Conservation (phyloP, 1,140 invertebrate genomes). For the Eurosta solidaginis region DNA sequence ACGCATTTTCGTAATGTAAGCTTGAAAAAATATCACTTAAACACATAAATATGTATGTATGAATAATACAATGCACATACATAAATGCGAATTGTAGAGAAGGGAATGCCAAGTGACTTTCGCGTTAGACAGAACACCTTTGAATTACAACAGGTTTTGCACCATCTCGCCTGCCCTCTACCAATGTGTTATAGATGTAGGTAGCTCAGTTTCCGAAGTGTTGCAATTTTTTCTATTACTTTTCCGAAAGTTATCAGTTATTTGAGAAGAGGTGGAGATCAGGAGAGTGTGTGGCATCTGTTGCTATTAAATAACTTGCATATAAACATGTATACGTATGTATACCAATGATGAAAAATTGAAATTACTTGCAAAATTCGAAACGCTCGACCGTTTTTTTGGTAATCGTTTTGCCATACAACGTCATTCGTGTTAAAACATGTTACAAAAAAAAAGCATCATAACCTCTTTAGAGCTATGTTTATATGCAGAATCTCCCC, state of each 20-base stretch:
- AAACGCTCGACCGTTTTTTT: too few species aligned
- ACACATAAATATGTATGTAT: too few species aligned
- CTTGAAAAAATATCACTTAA: constrained; percentile 48
- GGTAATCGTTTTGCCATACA: too few species aligned
- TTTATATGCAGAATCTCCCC: too few species aligned
- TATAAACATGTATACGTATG: too few species aligned
- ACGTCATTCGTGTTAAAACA: too few species aligned
- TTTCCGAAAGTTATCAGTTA: background rate
- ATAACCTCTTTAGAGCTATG: too few species aligned
- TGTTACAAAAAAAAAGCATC: too few species aligned
- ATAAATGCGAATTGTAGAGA: constrained; percentile 50
- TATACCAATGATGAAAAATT: too few species aligned
- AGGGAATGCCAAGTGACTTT: constrained; percentile 7
- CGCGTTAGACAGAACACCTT: background rate
- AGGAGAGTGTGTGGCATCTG: constrained; percentile 25
- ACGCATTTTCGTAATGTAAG: constrained; percentile 30
- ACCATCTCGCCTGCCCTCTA: background rate
- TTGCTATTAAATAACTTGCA: constrained; percentile 37
- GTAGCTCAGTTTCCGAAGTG: background rate
- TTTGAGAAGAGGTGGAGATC: background rate
- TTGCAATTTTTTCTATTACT: background rate
- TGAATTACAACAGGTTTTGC: background rate
- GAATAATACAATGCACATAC: too few species aligned
- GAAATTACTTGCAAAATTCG: too few species aligned
- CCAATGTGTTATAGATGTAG: background rate